These are phyloP conservation scores for Microvelia longipes DNA, from an alignment of 1,140 invertebrate genomes.

Conservation along the genomic window DNA sequence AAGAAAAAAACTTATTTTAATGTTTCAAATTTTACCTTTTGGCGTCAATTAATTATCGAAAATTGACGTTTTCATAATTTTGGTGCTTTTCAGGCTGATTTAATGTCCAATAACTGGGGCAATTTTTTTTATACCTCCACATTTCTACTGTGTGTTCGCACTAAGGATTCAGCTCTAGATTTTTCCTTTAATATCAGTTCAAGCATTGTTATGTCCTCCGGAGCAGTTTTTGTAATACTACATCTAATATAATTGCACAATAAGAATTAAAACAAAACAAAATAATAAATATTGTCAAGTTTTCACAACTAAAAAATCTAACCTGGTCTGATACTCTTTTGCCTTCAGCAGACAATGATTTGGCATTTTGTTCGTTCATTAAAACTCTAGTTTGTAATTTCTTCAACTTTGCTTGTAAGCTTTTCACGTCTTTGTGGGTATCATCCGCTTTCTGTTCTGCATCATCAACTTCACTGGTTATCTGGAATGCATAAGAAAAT, in stretches of 20 bases:
- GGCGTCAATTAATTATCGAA: too few species aligned
- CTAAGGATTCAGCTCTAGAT: too few species aligned
- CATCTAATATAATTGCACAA: background rate
- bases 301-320: background rate
- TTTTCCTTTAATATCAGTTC: too few species aligned
- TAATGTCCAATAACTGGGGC: too few species aligned
- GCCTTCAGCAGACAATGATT: constrained; percentile 40
- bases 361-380: constrained; percentile 50
- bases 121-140: too few species aligned
- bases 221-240: background rate
- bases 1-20: too few species aligned
- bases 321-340: constrained; percentile 34
- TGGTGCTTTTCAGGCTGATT: too few species aligned
- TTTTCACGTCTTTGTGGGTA: constrained; percentile 49
- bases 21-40: too few species aligned
- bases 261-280: background rate
- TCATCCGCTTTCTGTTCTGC: constrained; percentile 56
- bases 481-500: constrained; percentile 31
- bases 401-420: constrained; percentile 46
- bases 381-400: constrained; percentile 57
- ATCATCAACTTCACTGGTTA: constrained; percentile 49
- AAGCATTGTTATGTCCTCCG: too few species aligned
- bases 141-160: too few species aligned
- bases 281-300: too few species aligned
- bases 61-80: too few species aligned